Conservation (phyloP, 2,797 vertebrate species). For the Mionectes olivaceus region DNA sequence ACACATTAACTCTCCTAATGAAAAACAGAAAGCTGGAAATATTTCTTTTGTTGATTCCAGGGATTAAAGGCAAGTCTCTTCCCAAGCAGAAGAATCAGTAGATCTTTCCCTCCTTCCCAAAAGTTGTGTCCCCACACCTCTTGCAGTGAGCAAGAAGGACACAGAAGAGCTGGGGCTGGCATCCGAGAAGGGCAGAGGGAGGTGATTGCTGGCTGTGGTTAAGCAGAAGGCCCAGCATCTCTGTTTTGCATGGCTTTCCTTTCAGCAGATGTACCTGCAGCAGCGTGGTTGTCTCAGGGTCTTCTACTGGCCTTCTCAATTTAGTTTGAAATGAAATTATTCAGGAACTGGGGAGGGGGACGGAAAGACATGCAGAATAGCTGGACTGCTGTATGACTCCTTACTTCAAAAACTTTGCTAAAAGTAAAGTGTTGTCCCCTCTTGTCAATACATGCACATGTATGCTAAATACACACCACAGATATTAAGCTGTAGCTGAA, state of each 20-base stretch:
- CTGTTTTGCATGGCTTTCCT: neutral
- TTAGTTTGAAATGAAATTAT: neutral
- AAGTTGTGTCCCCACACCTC: neutral
- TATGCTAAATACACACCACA: neutral
- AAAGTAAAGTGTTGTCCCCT: neutral
- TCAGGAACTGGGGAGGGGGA: neutral
- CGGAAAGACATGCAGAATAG: neutral
- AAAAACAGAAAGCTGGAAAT: neutral
- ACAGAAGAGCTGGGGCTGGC: neutral
- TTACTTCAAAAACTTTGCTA: neutral
- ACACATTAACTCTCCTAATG: neutral
- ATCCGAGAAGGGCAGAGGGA: neutral
- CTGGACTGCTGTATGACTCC: neutral
- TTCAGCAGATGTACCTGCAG: neutral
- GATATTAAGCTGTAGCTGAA: neutral
- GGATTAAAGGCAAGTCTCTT: neutral
- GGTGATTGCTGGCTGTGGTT: neutral
- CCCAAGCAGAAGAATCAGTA: neutral
- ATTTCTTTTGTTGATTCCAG: neutral
- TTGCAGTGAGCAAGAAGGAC: neutral
- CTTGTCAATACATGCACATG: neutral
- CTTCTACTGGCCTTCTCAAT: neutral
- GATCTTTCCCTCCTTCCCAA: neutral
- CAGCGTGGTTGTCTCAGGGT: fast-evolving
- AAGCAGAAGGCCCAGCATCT: neutral